These are phyloP conservation scores for Plectrocnemia conspersa DNA, from an alignment of 1,140 invertebrate genomes.

Conservation along the genomic window DNA sequence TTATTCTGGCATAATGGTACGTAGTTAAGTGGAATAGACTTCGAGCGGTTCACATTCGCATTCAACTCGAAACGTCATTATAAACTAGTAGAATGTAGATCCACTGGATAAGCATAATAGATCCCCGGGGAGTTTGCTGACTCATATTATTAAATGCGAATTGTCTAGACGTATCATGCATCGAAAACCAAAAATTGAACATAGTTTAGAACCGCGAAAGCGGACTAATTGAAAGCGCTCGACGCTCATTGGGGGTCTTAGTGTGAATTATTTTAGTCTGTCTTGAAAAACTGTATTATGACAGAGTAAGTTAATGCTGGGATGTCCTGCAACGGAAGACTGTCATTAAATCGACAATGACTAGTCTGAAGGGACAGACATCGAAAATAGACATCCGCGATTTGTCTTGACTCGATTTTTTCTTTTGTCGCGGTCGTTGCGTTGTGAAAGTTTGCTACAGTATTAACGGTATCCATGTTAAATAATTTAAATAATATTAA, in stretches of 20 bases:
- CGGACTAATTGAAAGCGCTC: no score
- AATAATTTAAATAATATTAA: no score
- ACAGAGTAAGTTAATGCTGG: conserved; percentile 21
- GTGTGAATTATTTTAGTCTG: not conserved
- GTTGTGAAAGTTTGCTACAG: no score
- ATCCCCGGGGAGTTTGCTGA: conserved; percentile 8
- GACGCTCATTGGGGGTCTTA: no score
- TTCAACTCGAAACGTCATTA: conserved; percentile 8
- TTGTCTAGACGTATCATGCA: conserved; percentile 10
- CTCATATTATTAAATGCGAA: conserved; percentile 18
- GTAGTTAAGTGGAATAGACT: conserved; percentile 6
- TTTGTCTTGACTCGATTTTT: conserved; percentile 5
- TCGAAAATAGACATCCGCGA: conserved; percentile 21
- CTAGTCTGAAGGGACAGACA: conserved; percentile 7
- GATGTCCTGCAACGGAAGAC: conserved; percentile 26
- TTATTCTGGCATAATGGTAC: conserved; percentile 4
- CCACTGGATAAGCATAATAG: conserved; percentile 20
- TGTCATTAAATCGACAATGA: conserved; percentile 29
- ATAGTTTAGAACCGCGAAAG: no score
- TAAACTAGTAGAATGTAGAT: conserved; percentile 9
- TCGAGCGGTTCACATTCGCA: conserved; percentile 13
- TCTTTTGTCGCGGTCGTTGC: no score
- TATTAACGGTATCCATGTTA: no score
- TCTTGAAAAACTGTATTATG: conserved; percentile 11
- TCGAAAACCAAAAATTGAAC: no score